These are phyloP conservation scores for Poecilia velifera DNA, from an alignment of 2,797 vertebrate genomes.

Conservation along the genomic window DNA sequence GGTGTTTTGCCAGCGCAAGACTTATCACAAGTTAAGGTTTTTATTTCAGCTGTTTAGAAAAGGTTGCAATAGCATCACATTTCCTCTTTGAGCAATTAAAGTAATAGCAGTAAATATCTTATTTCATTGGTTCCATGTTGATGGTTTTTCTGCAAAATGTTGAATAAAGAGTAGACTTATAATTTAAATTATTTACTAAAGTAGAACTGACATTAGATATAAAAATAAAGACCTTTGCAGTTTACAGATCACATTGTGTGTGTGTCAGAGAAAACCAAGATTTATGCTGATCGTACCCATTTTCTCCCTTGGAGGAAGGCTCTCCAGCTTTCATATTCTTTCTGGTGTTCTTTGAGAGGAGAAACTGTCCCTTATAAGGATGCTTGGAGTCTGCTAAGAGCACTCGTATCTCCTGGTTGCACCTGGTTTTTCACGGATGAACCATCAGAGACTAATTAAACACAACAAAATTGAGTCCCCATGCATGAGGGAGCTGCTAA, in stretches of 20 bases:
- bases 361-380: too few species aligned
- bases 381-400: neutral
- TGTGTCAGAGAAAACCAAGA: neutral
- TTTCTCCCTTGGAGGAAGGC: neutral
- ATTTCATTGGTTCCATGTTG: neutral
- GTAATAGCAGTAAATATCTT: neutral
- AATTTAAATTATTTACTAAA: neutral
- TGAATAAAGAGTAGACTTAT: neutral
- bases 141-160: neutral
- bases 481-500: slow-evolving; percentile 2
- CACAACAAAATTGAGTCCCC: neutral
- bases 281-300: neutral
- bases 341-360: neutral
- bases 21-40: neutral
- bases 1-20: neutral
- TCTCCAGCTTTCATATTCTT: neutral
- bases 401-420: slow-evolving; percentile 4
- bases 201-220: neutral
- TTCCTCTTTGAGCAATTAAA: neutral
- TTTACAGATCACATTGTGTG: neutral
- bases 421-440: slow-evolving; percentile 9
- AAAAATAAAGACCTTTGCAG: neutral
- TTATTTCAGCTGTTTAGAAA: neutral
- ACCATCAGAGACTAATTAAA: slow-evolving; percentile 10
- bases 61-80: neutral